Evolutionary conservation across 2,113 vertebrate species (phyloP), one percentile per base, ranked within the genome.

Genomic region (Vimba vimba): DNA sequence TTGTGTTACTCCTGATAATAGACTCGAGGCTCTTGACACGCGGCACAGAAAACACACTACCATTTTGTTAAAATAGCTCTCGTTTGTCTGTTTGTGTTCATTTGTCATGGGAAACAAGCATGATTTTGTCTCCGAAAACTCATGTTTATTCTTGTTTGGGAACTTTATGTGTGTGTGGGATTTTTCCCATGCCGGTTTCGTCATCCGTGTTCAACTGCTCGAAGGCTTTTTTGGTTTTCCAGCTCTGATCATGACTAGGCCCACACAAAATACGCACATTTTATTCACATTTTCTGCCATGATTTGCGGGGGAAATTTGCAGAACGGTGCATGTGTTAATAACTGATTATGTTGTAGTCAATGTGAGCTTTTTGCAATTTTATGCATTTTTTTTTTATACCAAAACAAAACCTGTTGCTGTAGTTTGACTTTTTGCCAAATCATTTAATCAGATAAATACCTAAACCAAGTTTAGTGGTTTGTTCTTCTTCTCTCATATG

Each of bases 1-100:
- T 74, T 79, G 39, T 55, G 52, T 50, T 64, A 47, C 66, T 87
- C 59, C 62, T 52, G 68, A 73, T 73, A 73, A 73, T 73, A 73
- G 69, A 73, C 36, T 73, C 21, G 0, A 73, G 69, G 36, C 69
- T 73, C 36, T 73, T 73, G 69, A 73, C 69, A 73, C 36, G 68
- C 43, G 36, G 68, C 68, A 71, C 36, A 43, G 68, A 71, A 43
- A 71, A 23, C 21, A 73, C 69, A 73, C 36, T 6, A 43, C 36
- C 36, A n/a, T 73, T 71, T 73, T 43, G 69, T 10, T 43, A 73
- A 73, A 73, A 73, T 73, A 43, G 36, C 69, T 11, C 36, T 73
- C 0, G 6, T 21, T 36, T 69, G 64, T 68, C 64, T 68, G 27
- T 68, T 68, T 30, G 66, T 69, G 36, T 69, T 43, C 11, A 9